phyloP scores from a whole-genome alignment of 2,888 invertebrate species.

The Prenolepis imparis region DNA sequence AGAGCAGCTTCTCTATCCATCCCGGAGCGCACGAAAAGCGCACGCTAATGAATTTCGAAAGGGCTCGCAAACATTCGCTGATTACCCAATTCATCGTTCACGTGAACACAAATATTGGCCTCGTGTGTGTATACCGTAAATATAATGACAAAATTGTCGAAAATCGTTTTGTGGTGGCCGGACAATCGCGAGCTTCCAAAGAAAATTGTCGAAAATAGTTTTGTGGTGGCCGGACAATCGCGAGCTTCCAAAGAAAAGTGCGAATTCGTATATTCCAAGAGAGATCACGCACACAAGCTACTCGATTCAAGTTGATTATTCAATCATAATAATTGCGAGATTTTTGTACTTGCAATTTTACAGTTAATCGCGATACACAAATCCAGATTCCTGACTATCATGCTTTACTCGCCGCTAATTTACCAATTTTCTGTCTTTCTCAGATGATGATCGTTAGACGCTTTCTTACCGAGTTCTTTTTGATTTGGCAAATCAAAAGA shows the following conservation, averaged over 20 bases:
- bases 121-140: constrained; percentile 53
- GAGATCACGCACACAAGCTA: background rate
- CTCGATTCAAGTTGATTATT: background rate
- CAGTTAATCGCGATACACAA: background rate
- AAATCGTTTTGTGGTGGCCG: too few species aligned
- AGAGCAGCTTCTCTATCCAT: constrained; percentile 52
- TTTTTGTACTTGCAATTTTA: background rate
- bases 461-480: background rate
- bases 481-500: background rate
- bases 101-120: constrained; percentile 61
- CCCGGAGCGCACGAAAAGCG: constrained; percentile 58
- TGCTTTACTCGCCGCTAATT: background rate
- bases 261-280: background rate
- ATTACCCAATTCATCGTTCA: constrained; percentile 66
- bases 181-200: background rate
- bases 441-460: background rate
- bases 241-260: background rate
- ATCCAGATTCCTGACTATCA: background rate
- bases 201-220: background rate
- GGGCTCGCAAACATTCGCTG: constrained; percentile 70
- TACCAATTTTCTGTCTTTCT: background rate
- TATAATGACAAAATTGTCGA: constrained; percentile 35
- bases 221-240: background rate
- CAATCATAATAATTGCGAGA: constrained; percentile 17
- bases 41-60: constrained; percentile 73